phyloP scores from a whole-genome alignment of 2,888 invertebrate species.

The Catocala nupta region DNA sequence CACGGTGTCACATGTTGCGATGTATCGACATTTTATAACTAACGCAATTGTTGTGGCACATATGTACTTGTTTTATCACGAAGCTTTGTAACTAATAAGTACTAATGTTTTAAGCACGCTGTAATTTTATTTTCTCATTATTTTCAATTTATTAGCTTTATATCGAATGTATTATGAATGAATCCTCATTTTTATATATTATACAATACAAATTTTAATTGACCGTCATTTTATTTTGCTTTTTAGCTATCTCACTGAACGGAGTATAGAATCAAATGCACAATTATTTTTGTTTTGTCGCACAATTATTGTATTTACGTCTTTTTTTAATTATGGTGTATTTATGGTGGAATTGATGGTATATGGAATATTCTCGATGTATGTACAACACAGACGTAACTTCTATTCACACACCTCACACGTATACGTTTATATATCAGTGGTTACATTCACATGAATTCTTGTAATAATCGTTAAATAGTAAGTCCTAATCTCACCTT shows the following conservation, averaged over 20 bases:
- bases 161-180: constrained; percentile 50
- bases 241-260: constrained; percentile 49
- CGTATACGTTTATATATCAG: not conserved
- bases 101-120: constrained; percentile 55
- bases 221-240: constrained; percentile 56
- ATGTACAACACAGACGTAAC: constrained; percentile 8
- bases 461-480: constrained; percentile 4
- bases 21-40: constrained; percentile 47
- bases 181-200: constrained; percentile 53
- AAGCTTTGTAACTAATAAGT: constrained; percentile 55
- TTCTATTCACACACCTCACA: constrained; percentile 14
- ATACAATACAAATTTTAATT: constrained; percentile 44
- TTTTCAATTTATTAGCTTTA: constrained; percentile 51
- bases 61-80: constrained; percentile 39
- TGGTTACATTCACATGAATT: not conserved
- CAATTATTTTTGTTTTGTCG: constrained; percentile 59
- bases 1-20: constrained; percentile 24
- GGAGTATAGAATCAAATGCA: constrained; percentile 64
- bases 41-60: constrained; percentile 49
- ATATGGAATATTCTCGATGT: constrained; percentile 18
- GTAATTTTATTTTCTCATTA: constrained; percentile 46
- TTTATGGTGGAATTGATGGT: constrained; percentile 43
- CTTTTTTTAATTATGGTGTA: constrained; percentile 20
- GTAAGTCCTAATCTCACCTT: not conserved
- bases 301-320: constrained; percentile 53